Base-by-base conservation (phyloP, 2,888 invertebrate species). In the Acleris laterana region DNA sequence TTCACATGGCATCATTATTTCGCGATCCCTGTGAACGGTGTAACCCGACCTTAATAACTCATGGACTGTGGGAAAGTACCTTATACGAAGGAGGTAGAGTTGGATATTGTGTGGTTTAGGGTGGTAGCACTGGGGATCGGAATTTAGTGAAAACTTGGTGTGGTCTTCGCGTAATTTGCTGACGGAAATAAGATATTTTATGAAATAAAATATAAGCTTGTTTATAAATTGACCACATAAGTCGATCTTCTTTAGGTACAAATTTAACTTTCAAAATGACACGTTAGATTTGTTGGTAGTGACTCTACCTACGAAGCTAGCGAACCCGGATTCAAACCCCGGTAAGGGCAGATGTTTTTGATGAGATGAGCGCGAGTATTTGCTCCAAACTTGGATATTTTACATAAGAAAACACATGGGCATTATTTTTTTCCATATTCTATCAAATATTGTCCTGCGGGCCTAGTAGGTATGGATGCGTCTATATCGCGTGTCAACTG, bases 1-100 rank as follows among this genome's bases (percentile, higher is more conserved):
- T 68, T 68, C 68, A 68, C 68, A 68, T 68, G 52, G 63, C 68
- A 48, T 68, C 68, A 63, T 68, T 53, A 62, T 42, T 62, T 63
- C 55, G 50, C 42, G 55, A 56, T 50, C 68, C 63, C 60, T 56
- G 68, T 51, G 63, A 68, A 68, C 53, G 11, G 62, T 62, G 62
- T 49, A 67, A 63, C 50, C 22, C 17, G 59, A 63, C 28, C 62
- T 50, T 57, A 38, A 62, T 25, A 16, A 4, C 60, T 1, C 1
- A 17, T 46, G 16, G 38, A 60, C 16, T 19, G 19, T 46, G 16
- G 13, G 19, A 17, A 38, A 38, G 38, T 38, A 50, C 49, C 2
- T 17, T 17, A 0, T 3, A 0, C 2, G 1, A 16, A 46, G 19
- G 50, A 28, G 32, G 32, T 5, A 28, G 25, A 32, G 20, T 53